A percentile compares a stretch with the other conserved stretches of the same genome.
Conservation (phyloP, 2,113 vertebrate species). For the Raja brachyura region DNA sequence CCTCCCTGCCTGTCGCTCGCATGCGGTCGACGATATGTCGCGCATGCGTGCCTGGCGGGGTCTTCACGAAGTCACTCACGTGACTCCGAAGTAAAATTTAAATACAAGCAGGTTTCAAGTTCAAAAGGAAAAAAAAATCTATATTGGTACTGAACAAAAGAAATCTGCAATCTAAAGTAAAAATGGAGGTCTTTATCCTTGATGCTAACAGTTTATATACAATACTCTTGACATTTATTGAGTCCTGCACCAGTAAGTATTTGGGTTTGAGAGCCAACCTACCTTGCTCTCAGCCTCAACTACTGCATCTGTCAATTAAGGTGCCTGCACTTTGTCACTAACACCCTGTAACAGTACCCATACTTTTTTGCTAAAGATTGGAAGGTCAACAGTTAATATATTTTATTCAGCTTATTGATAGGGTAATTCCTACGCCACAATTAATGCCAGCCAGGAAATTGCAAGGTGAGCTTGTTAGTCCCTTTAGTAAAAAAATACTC, state of each 20-base stretch:
- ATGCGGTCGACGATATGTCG: too few species aligned
- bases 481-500: slow-evolving; percentile 20
- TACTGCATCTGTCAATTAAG: slow-evolving; percentile 7
- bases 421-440: neutral
- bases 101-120: neutral
- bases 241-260: neutral
- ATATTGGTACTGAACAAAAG: neutral
- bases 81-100: too few species aligned
- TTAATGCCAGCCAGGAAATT: slow-evolving; percentile 16
- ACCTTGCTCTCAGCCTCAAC: neutral
- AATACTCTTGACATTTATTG: neutral
- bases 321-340: neutral
- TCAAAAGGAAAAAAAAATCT: neutral
- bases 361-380: neutral
- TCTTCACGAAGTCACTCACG: too few species aligned
- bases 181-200: neutral
- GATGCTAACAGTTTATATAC: neutral
- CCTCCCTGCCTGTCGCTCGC: too few species aligned
- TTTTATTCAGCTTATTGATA: slow-evolving; percentile 33
- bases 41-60: too few species aligned
- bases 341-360: neutral
- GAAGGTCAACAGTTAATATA: slow-evolving; percentile 2
- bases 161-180: neutral
- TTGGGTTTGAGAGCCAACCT: neutral
- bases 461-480: neutral